These are phyloP conservation scores for Myxocyprinus asiaticus DNA, from an alignment of 2,113 vertebrate genomes.

Conservation along the genomic window DNA sequence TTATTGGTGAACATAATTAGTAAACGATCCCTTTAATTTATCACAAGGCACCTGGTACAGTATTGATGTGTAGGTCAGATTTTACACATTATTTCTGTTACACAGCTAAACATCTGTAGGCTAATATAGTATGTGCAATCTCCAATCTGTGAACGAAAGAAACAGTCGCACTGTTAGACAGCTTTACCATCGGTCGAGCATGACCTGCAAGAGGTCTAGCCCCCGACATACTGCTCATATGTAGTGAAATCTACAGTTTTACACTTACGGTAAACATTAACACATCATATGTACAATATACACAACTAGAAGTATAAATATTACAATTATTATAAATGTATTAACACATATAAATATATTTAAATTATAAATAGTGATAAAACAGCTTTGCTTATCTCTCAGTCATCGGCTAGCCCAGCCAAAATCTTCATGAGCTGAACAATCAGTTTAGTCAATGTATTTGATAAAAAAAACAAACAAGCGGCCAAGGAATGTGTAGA, in stretches of 20 bases:
- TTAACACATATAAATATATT: slow-evolving; percentile 3
- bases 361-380: slow-evolving; percentile 35
- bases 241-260: slow-evolving; percentile 46
- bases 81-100: not conserved
- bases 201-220: too few species aligned
- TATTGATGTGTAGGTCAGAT: not conserved
- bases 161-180: not conserved
- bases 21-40: too few species aligned
- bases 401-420: not conserved
- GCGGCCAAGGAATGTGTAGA: too few species aligned
- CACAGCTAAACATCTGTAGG: not conserved
- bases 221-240: not conserved
- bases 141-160: not conserved
- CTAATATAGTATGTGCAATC: not conserved
- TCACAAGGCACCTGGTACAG: not conserved
- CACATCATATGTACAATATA: slow-evolving; percentile 18
- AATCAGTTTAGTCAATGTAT: not conserved
- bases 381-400: not conserved
- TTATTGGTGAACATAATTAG: too few species aligned
- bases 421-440: not conserved
- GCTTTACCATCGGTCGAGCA: not conserved
- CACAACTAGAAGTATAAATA: slow-evolving; percentile 32
- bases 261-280: slow-evolving; percentile 34
- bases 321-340: not conserved
- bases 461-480: not conserved